Percentiles rank a stretch among this genome's conserved stretches.
Conservation (phyloP, 2,797 vertebrate genomes). For the Pterois miles region DNA sequence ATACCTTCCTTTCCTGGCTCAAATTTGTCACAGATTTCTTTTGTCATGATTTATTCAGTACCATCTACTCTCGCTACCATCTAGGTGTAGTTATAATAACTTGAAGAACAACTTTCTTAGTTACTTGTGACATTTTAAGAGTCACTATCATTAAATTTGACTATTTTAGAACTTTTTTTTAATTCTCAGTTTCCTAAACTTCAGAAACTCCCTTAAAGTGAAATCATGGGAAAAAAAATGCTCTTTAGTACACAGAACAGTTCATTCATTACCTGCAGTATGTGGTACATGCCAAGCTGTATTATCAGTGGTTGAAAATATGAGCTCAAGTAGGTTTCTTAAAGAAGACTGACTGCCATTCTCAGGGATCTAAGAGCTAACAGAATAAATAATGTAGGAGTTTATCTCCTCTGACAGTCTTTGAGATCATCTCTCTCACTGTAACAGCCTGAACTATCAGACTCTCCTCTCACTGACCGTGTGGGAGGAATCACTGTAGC, state of each 20-base stretch:
- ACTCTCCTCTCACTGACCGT: background rate
- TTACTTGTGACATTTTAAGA: background rate
- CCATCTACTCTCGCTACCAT: background rate
- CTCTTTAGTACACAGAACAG: background rate
- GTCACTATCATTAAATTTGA: background rate
- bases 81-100: background rate
- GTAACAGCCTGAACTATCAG: constrained; percentile 2
- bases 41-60: background rate
- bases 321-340: background rate
- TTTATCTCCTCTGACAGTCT: background rate
- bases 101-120: background rate
- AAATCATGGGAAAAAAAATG: background rate
- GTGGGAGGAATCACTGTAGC: constrained; percentile 51
- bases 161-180: background rate
- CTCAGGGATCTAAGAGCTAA: background rate
- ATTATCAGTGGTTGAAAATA: background rate
- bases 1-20: no score
- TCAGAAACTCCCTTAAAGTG: background rate
- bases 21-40: background rate
- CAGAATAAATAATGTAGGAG: constrained; percentile 5
- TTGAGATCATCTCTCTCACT: constrained; percentile 1
- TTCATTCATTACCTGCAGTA: background rate
- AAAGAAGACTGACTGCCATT: background rate
- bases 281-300: background rate
- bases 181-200: background rate